Percentiles rank a stretch among this genome's conserved stretches.
phyloP scores from a whole-genome alignment of 2,113 vertebrate species.

The Spea multiplicata region DNA sequence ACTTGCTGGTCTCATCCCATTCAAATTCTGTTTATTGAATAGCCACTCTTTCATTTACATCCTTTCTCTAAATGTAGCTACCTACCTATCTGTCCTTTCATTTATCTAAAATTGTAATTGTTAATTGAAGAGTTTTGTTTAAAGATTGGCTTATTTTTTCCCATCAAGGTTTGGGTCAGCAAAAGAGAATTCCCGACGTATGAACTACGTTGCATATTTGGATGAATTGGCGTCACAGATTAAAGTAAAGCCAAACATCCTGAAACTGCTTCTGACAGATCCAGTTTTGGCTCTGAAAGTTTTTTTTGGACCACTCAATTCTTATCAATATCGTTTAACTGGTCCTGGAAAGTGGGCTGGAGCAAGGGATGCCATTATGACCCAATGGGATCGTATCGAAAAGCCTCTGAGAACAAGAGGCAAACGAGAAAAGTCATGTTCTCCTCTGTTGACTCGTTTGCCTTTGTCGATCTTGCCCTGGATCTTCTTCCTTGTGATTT shows the following conservation, averaged over 20 bases:
- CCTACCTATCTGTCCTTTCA: too few relatives aligned
- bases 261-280: constrained; percentile 67
- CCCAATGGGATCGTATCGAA: constrained; percentile 67
- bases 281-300: constrained; percentile 65
- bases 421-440: constrained; percentile 41
- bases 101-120: too few relatives aligned
- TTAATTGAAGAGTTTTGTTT: too few relatives aligned
- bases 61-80: too few relatives aligned
- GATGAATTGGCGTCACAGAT: constrained; percentile 49
- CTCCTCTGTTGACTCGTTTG: not conserved
- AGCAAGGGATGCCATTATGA: constrained; percentile 68
- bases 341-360: constrained; percentile 73
- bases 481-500: constrained; percentile 1
- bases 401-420: constrained; percentile 67
- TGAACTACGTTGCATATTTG: constrained; percentile 18
- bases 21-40: too few relatives aligned
- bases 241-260: constrained; percentile 64
- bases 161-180: constrained; percentile 32
- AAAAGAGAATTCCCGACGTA: constrained; percentile 25
- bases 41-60: too few relatives aligned
- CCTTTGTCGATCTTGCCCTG: not conserved
- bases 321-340: constrained; percentile 73
- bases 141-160: not conserved
- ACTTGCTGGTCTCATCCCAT: too few relatives aligned
- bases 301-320: constrained; percentile 69